Base-by-base conservation (phyloP, 2,113 vertebrate species). In the Typhlomys cinereus region DNA sequence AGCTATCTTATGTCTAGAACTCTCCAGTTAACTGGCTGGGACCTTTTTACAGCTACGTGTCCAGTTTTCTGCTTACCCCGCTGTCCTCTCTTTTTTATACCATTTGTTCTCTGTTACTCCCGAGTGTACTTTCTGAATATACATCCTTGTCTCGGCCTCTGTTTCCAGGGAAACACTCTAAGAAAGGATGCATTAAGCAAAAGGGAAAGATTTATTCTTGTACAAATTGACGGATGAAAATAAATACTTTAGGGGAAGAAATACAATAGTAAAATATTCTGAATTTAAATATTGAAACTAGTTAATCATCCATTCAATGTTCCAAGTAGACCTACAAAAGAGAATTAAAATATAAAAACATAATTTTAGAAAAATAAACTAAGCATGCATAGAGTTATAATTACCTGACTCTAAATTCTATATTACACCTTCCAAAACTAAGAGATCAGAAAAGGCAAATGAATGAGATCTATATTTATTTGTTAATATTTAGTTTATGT, bases 321-420 rank as follows among this genome's bases (percentile, higher is more conserved):
- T 84, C 17, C 50, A 93, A 76, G 23, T 52, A 92, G 25, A 6
- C 46, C 81, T 91, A 76, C 13, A 90, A 76, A 83, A 91, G 44
- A 85, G 5, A 79, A 78, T 34, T 23, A 48, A 92, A 74, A 83
- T 21, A 61, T 39, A 59, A 83, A 82, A 83, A 57, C n/a, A 70
- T n/a, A 41, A 75, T 41, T 73, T 94, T 62, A 89, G 34, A 94
- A 91, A 86, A 44, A 71, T 62, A 74, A 83, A 36, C 83, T 62
- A 89, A 91, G 73, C 57, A 48, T 52, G 15, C 66, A 86, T 79
- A 83, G 79, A 87, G n/a, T 36, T 71, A 86, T 50, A 62, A 64
- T 66, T 21, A 6, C 21, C n/a, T 90, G 4, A 44, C 50, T 94
- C 34, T 61, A 66, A 93, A 64, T 82, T 75, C 70, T 21, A 88